A percentile compares a stretch with the other conserved stretches of the same genome.
Evolutionary conservation across 2,113 vertebrate genomes (phyloP).

Genomic region (Channa maculata): DNA sequence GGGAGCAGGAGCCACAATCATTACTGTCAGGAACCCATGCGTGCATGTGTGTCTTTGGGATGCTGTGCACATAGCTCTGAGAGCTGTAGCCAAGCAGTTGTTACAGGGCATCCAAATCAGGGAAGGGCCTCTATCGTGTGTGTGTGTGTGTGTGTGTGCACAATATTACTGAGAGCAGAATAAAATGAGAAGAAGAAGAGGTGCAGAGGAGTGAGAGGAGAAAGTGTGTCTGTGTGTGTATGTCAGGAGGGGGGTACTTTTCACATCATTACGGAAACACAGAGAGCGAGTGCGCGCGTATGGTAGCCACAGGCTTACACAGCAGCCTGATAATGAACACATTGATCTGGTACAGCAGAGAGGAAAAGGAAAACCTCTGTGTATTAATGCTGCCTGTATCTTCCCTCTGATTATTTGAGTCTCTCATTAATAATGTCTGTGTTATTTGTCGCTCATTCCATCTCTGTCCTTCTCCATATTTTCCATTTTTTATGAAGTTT

Average conservation of each 20-base stretch:
- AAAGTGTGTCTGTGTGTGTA: constrained; percentile 7
- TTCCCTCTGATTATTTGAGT: constrained; percentile 25
- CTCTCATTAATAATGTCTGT: constrained; percentile 23
- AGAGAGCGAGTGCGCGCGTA: constrained; percentile 13
- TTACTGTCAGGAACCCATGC: background rate
- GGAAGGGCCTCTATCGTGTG: constrained; percentile 24
- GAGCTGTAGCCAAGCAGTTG: constrained; percentile 41
- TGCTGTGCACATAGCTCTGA: constrained; percentile 28
- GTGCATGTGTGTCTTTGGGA: constrained; percentile 28
- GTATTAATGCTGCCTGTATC: constrained; percentile 37
- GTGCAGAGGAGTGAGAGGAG: constrained; percentile 7
- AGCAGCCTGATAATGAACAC: constrained; percentile 71
- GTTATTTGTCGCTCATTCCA: no score
- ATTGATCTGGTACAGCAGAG: constrained; percentile 70
- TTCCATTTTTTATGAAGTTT: no score
- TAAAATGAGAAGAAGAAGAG: constrained; percentile 13
- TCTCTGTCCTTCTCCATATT: no score
- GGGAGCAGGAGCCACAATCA: constrained; percentile 2
- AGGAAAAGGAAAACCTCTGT: constrained; percentile 56
- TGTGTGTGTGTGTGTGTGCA: constrained; percentile 16
- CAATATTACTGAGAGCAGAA: constrained; percentile 17
- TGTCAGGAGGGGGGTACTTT: background rate
- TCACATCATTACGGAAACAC: constrained; percentile 46
- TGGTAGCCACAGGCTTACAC: constrained; percentile 56
- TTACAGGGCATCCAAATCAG: constrained; percentile 57